phyloP scores from a whole-genome alignment of 2,888 invertebrate species.

The Eurois occulta region DNA sequence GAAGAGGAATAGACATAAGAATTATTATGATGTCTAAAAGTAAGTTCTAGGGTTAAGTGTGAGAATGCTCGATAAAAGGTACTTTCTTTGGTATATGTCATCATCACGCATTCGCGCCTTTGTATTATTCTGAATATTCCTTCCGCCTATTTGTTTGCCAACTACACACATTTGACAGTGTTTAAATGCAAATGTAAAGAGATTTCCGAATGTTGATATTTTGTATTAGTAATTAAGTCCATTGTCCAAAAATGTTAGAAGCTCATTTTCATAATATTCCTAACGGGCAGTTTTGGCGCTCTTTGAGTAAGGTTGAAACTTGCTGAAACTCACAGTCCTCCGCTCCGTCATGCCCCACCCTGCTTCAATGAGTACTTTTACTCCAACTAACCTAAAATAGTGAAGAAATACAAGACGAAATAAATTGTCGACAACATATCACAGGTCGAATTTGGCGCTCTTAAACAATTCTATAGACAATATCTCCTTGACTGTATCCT shows the following conservation, averaged over 20 bases:
- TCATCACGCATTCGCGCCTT: not conserved
- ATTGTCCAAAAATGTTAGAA: not conserved
- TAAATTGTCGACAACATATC: not conserved
- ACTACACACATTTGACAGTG: not conserved
- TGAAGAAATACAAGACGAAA: not conserved
- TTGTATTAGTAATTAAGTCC: too few species aligned
- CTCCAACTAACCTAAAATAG: not conserved
- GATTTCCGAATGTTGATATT: not conserved
- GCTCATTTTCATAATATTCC: not conserved
- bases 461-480: not conserved
- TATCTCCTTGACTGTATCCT: too few species aligned
- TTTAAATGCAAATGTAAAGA: not conserved
- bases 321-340: not conserved
- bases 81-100: not conserved
- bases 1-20: not conserved
- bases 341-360: not conserved
- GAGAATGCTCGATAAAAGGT: not conserved
- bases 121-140: too few species aligned
- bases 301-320: not conserved
- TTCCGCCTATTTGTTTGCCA: not conserved
- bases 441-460: conserved; percentile 3
- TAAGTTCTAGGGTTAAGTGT: not conserved
- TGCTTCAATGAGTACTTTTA: not conserved
- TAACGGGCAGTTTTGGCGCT: not conserved
- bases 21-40: not conserved